Evolutionary conservation across 2,888 invertebrate species (phyloP).

Genomic region (Pyrgus malvae): DNA sequence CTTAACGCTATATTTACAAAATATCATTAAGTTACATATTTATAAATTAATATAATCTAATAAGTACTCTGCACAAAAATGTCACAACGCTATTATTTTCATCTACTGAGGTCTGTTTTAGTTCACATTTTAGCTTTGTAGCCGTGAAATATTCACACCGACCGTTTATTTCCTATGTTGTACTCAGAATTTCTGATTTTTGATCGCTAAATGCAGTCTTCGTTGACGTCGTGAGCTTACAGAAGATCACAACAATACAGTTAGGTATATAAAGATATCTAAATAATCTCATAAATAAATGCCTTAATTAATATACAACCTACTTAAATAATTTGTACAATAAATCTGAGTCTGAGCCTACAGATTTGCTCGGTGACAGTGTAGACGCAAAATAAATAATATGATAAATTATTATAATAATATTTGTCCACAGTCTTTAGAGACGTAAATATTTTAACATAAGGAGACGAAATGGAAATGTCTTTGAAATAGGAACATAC

Average conservation of each 20-base stretch:
- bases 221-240: conserved; percentile 46
- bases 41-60: conserved; percentile 80
- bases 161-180: conserved; percentile 31
- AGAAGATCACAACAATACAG: conserved; percentile 75
- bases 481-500: conserved; percentile 74
- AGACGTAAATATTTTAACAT: conserved; percentile 62
- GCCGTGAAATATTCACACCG: conserved; percentile 31
- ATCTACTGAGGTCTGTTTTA: conserved; percentile 58
- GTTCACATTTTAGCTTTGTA: conserved; percentile 32
- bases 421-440: conserved; percentile 75
- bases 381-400: conserved; percentile 75
- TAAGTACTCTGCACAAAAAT: conserved; percentile 81
- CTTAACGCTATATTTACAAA: conserved; percentile 70
- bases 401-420: conserved; percentile 66
- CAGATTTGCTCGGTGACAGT: conserved; percentile 62
- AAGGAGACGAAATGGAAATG: conserved; percentile 60
- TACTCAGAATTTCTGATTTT: conserved; percentile 51
- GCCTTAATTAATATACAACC: conserved; percentile 60
- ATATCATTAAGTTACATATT: conserved; percentile 66
- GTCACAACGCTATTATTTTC: conserved; percentile 64
- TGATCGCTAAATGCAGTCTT: conserved; percentile 75
- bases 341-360: conserved; percentile 59
- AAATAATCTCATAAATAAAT: conserved; percentile 80
- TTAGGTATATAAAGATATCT: conserved; percentile 63
- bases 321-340: conserved; percentile 80